Base-by-base conservation (phyloP, 2,113 vertebrate genomes). In the Hassar affinis region DNA sequence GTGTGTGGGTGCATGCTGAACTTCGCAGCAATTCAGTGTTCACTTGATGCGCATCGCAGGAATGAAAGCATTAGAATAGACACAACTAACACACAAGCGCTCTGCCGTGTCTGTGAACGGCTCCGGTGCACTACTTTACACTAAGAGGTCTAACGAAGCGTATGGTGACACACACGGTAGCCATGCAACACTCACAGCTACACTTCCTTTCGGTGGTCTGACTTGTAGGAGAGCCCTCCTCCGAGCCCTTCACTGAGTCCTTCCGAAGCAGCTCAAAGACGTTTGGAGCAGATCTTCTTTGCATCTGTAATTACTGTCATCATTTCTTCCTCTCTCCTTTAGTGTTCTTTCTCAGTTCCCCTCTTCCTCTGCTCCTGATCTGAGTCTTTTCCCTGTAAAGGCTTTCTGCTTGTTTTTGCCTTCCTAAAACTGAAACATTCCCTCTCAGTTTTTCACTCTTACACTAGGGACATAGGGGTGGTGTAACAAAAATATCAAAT, bases 251-350 rank as follows among this genome's bases (percentile, higher is more conserved):
- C 3, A 75, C 92, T 93, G 92, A 97, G 93, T 91, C 94, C 95
- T 0, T 89, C 91, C 3, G 96, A 97, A 89, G 96, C 97, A 87
- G 96, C 96, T 27, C 96, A 96, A 91, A 95, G 91, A 86, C 94
- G 95, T 27, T 94, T 98, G 89, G 96, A 97, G 94, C 96, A 94
- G 95, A 97, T 98, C 95, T 98, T 97, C 96, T 91, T 87, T 30
- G 68, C 93, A 84, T 90, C 96, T 94, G 96, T 97, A 97, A 97
- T 92, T 90, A 82, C 52, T 33, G 33, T 56, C 25, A 30, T 74
- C 33, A 51, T 17, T 84, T 12, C 22, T 82, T 12, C 1, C 52
- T 17, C 22, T 59, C n/a, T 76, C 22, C 54, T 69, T 76, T 1
- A 38, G 7, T 69, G 20, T 80, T 52, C 4, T 38, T 35, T 38